Percentiles rank a stretch among this genome's conserved stretches.
These are phyloP conservation scores for Drosophila biarmipes DNA, from an alignment of 1,140 invertebrate genomes.

Conservation along the genomic window DNA sequence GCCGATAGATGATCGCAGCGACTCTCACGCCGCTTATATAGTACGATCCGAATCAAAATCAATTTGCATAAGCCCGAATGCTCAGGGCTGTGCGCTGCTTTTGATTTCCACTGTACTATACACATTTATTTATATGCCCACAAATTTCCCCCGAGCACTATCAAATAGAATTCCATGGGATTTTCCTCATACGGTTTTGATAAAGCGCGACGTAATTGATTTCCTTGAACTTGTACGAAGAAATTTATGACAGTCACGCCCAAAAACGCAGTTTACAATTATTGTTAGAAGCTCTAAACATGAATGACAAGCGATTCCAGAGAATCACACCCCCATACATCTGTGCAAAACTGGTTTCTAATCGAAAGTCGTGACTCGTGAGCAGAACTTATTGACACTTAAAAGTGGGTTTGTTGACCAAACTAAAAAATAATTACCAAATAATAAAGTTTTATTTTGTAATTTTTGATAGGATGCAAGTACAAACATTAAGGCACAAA, in stretches of 20 bases:
- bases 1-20: slow-evolving; percentile 10
- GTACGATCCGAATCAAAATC: slow-evolving; percentile 39
- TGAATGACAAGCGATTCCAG: slow-evolving; percentile 62
- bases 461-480: neutral
- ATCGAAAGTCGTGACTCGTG: slow-evolving; percentile 56
- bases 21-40: slow-evolving; percentile 32
- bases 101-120: neutral
- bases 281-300: slow-evolving; percentile 22
- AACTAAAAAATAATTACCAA: neutral
- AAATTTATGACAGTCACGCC: slow-evolving; percentile 47
- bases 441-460: slow-evolving; percentile 2
- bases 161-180: slow-evolving; percentile 10
- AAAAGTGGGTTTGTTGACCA: slow-evolving; percentile 1
- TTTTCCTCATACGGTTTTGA: slow-evolving; percentile 14
- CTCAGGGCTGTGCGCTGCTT: slow-evolving; percentile 18
- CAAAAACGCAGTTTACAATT: slow-evolving; percentile 27
- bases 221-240: slow-evolving; percentile 31
- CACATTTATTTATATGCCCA: neutral
- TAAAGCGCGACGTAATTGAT: slow-evolving; percentile 25
- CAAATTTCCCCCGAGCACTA: slow-evolving; percentile 4
- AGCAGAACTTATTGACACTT: slow-evolving; percentile 21
- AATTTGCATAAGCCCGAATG: slow-evolving; percentile 54
- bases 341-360: slow-evolving; percentile 15
- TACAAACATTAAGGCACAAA: neutral
- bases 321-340: slow-evolving; percentile 32